Evolutionary conservation across 2,797 vertebrate genomes (phyloP).

Genomic region (Sylvilagus floridanus): DNA sequence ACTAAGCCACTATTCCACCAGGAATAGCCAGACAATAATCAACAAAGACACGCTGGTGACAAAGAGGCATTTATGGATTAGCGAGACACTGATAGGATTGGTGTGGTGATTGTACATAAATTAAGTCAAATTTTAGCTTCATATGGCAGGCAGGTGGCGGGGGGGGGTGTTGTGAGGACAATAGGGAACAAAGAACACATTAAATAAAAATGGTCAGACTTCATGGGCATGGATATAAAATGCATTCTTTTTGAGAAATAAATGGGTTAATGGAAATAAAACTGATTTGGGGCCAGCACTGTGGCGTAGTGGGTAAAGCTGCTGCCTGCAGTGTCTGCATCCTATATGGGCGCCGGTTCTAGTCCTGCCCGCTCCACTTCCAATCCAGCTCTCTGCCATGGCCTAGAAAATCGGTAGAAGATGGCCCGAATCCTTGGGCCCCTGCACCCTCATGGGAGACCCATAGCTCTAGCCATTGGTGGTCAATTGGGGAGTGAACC

Average conservation of each 20-base stretch:
- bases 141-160: too few relatives aligned
- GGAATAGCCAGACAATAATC: background rate
- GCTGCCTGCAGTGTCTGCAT: too few relatives aligned
- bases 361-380: too few relatives aligned
- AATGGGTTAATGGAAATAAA: constrained; percentile 13
- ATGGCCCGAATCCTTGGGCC: too few relatives aligned
- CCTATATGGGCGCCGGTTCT: too few relatives aligned
- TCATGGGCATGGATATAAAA: background rate
- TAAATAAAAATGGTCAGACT: constrained; percentile 4
- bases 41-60: background rate
- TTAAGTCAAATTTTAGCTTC: background rate
- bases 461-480: too few relatives aligned
- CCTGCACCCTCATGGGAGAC: too few relatives aligned
- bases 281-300: background rate
- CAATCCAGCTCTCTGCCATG: too few relatives aligned
- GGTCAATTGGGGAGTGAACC: too few relatives aligned
- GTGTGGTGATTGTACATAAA: background rate
- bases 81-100: background rate
- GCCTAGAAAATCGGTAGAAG: too few relatives aligned
- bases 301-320: too few relatives aligned
- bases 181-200: background rate
- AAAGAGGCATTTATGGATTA: background rate
- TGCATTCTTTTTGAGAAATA: background rate
- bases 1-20: too few relatives aligned
- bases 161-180: background rate